A percentile compares a stretch with the other conserved stretches of the same genome.
Evolutionary conservation across 2,113 vertebrate species (phyloP).

Genomic region (Athene cunicularia): DNA sequence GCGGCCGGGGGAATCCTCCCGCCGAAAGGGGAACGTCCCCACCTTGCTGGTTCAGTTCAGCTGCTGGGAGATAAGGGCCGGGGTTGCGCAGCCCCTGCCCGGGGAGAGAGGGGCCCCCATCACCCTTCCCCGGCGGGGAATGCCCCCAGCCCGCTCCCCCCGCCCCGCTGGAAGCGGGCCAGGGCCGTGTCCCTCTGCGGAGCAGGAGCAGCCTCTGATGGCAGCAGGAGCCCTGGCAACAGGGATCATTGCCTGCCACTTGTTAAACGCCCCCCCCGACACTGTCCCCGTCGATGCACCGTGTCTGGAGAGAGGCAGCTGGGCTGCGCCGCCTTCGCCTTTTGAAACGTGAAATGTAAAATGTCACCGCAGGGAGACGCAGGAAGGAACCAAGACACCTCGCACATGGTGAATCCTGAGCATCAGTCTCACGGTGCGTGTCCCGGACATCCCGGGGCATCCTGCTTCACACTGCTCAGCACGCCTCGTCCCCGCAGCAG

Average conservation of each 20-base stretch:
- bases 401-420: rapidly evolving
- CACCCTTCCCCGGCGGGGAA: background rate
- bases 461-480: rapidly evolving
- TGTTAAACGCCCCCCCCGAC: rapidly evolving
- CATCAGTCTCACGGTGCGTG: rapidly evolving
- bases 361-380: background rate
- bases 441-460: background rate
- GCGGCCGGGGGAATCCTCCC: background rate
- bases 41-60: background rate
- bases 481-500: rapidly evolving
- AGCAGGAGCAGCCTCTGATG: too few species aligned
- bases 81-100: background rate
- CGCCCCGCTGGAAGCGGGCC: background rate
- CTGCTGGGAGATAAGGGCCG: background rate
- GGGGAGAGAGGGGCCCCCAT: background rate
- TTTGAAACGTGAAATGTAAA: background rate
- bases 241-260: background rate
- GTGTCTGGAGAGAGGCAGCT: background rate
- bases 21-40: background rate
- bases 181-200: too few species aligned
- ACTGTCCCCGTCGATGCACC: rapidly evolving
- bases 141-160: rapidly evolving
- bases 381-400: background rate
- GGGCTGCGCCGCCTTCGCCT: background rate
- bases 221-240: background rate